These are phyloP conservation scores for Heteromyza rotundicornis DNA, from an alignment of 2,888 invertebrate genomes.

Conservation along the genomic window DNA sequence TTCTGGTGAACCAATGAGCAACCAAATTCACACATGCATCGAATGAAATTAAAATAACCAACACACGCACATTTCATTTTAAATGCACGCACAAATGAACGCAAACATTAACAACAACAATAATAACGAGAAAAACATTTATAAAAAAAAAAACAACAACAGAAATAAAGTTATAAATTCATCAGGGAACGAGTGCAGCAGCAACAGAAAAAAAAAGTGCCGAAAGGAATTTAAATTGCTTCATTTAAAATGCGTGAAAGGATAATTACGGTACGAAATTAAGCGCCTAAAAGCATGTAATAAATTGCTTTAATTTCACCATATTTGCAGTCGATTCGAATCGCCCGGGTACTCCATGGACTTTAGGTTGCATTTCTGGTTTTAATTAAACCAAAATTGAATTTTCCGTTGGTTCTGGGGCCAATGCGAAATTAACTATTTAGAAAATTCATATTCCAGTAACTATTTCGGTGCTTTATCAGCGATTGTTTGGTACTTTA, in stretches of 20 bases:
- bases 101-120: background rate
- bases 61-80: background rate
- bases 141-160: background rate
- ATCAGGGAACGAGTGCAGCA: background rate
- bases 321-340: too few relatives aligned
- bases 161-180: background rate
- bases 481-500: too few relatives aligned
- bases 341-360: too few relatives aligned
- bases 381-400: too few relatives aligned
- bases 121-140: background rate
- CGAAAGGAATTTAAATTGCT: conserved; percentile 38
- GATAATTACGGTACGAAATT: conserved; percentile 30
- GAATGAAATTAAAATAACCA: conserved; percentile 29
- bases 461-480: too few relatives aligned
- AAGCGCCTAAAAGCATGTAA: conserved; percentile 2
- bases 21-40: conserved; percentile 50
- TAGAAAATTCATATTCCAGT: too few relatives aligned
- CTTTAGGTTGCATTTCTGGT: too few relatives aligned
- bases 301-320: background rate
- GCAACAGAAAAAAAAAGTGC: background rate
- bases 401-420: too few relatives aligned
- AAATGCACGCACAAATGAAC: background rate
- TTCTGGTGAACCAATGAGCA: conserved; percentile 46
- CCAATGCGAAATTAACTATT: too few relatives aligned
- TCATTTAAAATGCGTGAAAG: conserved; percentile 33